Conservation (phyloP, 2,113 vertebrate species). For the Ceyx margarethae region DNA sequence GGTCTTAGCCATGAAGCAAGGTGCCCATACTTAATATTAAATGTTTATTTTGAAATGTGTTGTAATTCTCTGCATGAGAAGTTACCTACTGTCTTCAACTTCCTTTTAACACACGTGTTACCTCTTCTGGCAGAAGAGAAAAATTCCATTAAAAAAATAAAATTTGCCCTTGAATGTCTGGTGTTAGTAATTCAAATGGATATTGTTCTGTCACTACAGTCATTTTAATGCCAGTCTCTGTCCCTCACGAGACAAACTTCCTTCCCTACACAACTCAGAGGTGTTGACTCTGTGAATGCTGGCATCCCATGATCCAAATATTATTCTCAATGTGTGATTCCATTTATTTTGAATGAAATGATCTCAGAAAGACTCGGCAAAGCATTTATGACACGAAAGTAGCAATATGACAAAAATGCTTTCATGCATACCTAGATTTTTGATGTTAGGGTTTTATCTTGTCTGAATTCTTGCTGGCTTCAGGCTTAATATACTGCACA, state of each 20-base stretch:
- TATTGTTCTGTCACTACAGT: neutral
- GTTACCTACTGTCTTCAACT: neutral
- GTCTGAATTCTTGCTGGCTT: neutral
- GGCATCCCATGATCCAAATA: neutral
- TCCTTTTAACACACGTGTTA: neutral
- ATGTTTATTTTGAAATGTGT: neutral
- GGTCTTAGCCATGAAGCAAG: neutral
- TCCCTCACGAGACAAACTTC: neutral
- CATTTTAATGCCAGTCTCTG: neutral
- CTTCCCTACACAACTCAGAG: neutral
- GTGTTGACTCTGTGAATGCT: neutral
- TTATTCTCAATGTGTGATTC: neutral
- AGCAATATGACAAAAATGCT: neutral
- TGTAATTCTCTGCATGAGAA: neutral
- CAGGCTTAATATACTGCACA: neutral
- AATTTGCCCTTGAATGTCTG: neutral
- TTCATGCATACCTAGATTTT: neutral
- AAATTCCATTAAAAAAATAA: neutral
- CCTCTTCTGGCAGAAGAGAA: neutral
- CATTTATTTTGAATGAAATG: neutral
- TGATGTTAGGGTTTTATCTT: constrained; percentile 10
- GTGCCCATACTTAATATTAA: neutral
- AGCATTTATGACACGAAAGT: neutral
- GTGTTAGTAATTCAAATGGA: neutral
- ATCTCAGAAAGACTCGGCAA: neutral